Evolutionary conservation across 2,888 invertebrate genomes (phyloP).

Genomic region (Drosophila meridiana): DNA sequence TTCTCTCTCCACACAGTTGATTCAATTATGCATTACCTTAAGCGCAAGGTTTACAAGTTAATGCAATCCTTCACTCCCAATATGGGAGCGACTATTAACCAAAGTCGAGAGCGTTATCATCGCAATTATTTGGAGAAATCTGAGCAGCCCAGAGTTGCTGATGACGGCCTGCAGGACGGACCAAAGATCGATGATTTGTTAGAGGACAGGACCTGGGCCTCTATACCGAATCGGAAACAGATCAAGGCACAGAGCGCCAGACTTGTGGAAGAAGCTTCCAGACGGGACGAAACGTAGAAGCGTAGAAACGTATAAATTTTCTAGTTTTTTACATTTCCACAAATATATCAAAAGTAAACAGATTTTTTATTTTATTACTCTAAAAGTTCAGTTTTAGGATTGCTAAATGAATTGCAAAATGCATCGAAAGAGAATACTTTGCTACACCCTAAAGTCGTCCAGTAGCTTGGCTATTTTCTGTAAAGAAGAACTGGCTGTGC

Average conservation of each 20-base stretch:
- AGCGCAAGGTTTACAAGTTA: constrained; percentile 68
- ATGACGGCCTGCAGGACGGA: constrained; percentile 30
- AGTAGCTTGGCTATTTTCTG: neutral
- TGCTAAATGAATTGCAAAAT: too few relatives aligned
- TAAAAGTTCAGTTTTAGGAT: too few relatives aligned
- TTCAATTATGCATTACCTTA: constrained; percentile 65
- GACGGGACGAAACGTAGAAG: constrained; percentile 67
- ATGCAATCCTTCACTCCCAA: constrained; percentile 57
- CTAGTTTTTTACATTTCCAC: constrained; percentile 4
- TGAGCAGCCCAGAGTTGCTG: constrained; percentile 1
- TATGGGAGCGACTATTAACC: constrained; percentile 18
- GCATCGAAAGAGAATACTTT: too few relatives aligned
- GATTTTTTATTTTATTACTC: neutral
- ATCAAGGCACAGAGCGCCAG: constrained; percentile 82
- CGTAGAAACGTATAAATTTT: neutral
- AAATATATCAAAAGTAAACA: neutral
- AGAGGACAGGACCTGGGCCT: constrained; percentile 60
- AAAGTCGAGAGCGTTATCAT: constrained; percentile 68
- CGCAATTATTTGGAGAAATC: constrained; percentile 44
- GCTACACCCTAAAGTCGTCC: too few relatives aligned
- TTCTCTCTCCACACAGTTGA: constrained; percentile 58
- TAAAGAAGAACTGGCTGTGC: neutral
- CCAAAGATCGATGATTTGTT: constrained; percentile 53
- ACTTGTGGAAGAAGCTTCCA: constrained; percentile 80
- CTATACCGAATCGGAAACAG: constrained; percentile 80